Percentiles rank a stretch among this genome's conserved stretches.
These are phyloP conservation scores for Belonocnema kinseyi DNA, from an alignment of 1,140 invertebrate genomes.

Conservation along the genomic window DNA sequence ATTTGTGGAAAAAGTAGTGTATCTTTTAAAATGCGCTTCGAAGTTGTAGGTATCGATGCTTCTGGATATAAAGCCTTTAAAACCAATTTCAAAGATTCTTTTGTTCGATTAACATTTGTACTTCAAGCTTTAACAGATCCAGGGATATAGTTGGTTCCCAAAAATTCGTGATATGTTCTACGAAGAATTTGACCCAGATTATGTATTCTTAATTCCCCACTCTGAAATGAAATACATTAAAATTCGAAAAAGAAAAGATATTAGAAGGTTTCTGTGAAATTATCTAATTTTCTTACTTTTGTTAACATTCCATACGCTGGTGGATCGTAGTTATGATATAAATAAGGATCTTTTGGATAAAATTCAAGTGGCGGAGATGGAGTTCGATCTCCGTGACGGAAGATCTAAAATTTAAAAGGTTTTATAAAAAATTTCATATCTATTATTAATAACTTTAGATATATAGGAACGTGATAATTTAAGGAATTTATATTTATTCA, in stretches of 20 bases:
- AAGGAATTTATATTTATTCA: too few species aligned
- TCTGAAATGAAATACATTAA: not conserved
- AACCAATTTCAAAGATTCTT: slow-evolving; percentile 1
- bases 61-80: slow-evolving; percentile 3
- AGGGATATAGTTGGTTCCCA: not conserved
- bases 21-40: not conserved
- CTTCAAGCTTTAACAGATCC: not conserved
- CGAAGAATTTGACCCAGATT: not conserved
- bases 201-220: not conserved
- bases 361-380: not conserved
- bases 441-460: too few species aligned
- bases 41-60: not conserved
- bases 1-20: not conserved
- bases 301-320: not conserved
- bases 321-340: not conserved
- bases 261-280: not conserved
- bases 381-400: not conserved
- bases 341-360: not conserved
- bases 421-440: too few species aligned
- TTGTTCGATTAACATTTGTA: slow-evolving; percentile 17
- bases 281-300: not conserved
- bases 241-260: not conserved
- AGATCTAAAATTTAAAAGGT: not conserved
- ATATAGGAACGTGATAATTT: too few species aligned
- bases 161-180: not conserved